Evolutionary conservation across 1,140 invertebrate genomes (phyloP).

Genomic region (Caenorhabditis inopinata): DNA sequence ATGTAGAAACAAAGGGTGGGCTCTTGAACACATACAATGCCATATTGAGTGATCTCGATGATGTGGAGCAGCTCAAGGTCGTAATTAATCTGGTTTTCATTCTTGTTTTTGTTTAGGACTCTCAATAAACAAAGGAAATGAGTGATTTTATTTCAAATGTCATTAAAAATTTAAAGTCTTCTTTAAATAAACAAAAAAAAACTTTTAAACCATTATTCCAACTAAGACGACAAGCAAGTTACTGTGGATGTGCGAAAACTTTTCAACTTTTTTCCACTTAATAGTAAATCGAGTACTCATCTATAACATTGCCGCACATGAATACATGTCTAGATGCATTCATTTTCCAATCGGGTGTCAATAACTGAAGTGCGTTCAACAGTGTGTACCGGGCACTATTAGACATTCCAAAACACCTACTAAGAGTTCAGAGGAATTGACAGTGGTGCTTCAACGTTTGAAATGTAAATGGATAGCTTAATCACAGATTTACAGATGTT

Average conservation of each 20-base stretch:
- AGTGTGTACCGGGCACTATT: not conserved
- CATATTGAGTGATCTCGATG: not conserved
- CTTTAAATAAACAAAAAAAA: no score
- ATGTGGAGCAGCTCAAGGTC: not conserved
- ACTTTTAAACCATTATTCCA: no score
- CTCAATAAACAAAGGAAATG: not conserved
- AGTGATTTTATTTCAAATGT: no score
- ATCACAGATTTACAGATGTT: no score
- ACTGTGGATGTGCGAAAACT: not conserved
- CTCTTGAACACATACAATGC: not conserved
- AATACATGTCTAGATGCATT: no score
- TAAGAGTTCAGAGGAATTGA: not conserved
- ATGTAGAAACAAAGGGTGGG: not conserved
- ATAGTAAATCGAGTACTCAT: constrained; percentile 1
- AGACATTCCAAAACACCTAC: not conserved
- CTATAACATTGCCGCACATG: not conserved
- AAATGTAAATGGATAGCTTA: no score
- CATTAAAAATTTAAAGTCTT: no score
- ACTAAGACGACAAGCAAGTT: no score
- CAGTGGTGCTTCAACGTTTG: no score
- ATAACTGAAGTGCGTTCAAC: constrained; percentile 6
- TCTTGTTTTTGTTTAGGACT: not conserved
- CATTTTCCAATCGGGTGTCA: constrained; percentile 6
- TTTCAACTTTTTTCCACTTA: not conserved
- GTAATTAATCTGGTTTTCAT: not conserved